Evolutionary conservation across 1,140 invertebrate genomes (phyloP).

Genomic region (Tetraneura akinire): DNA sequence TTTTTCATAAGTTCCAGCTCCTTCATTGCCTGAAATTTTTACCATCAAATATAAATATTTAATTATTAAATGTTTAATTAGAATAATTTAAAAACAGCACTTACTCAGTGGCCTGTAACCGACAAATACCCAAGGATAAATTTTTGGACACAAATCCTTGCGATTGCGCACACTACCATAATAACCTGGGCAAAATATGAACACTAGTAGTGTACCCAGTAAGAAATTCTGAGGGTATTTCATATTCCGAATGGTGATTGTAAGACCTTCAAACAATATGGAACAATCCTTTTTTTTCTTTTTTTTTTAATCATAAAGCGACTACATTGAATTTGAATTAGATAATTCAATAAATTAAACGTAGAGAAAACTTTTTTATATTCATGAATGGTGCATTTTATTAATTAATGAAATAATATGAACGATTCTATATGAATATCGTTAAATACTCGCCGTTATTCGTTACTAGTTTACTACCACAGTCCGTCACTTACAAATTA

Average conservation of each 20-base stretch:
- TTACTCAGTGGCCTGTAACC: conserved; percentile 46
- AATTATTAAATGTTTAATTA: background rate
- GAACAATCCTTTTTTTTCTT: background rate
- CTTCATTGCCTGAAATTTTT: conserved; percentile 61
- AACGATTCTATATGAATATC: background rate
- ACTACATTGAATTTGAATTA: background rate
- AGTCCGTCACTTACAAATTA: too few species aligned
- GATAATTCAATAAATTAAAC: too few species aligned
- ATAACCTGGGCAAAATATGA: background rate
- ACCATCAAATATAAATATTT: too few species aligned
- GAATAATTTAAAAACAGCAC: conserved; percentile 56
- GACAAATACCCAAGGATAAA: conserved; percentile 51
- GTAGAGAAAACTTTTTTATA: background rate
- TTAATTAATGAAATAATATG: background rate
- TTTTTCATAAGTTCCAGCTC: conserved; percentile 66
- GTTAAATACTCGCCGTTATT: background rate
- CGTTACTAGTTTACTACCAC: too few species aligned
- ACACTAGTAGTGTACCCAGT: background rate
- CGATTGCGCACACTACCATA: conserved; percentile 21
- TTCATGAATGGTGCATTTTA: background rate
- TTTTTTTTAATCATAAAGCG: background rate
- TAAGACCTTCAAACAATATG: conserved; percentile 3
- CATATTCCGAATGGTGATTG: background rate
- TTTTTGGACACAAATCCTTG: conserved; percentile 52
- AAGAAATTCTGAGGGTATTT: background rate